These are phyloP conservation scores for Orientallactaga bullata DNA, from an alignment of 2,113 vertebrate genomes.

Conservation along the genomic window DNA sequence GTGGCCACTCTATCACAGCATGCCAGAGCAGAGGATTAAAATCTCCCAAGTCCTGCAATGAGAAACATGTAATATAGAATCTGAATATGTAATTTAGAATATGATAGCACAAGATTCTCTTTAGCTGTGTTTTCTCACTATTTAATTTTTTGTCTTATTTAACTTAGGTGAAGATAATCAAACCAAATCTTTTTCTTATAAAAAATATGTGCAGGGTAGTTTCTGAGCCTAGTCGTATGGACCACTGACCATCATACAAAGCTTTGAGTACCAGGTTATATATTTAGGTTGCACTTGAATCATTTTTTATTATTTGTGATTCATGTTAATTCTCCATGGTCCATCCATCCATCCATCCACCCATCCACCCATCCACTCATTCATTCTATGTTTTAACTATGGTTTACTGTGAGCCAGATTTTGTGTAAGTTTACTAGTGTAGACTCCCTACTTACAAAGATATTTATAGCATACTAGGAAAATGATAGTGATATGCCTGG, in stretches of 20 bases:
- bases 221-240: background rate
- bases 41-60: background rate
- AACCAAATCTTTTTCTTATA: background rate
- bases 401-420: constrained; percentile 23
- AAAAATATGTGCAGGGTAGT: background rate
- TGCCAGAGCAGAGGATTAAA: background rate
- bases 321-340: background rate
- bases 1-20: background rate
- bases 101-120: background rate
- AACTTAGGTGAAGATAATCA: background rate
- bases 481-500: background rate
- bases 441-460: background rate
- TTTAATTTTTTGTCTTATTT: background rate
- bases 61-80: background rate
- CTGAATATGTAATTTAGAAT: background rate
- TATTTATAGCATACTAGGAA: background rate
- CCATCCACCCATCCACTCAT: too few relatives aligned
- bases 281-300: background rate
- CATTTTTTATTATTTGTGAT: background rate
- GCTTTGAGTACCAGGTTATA: background rate
- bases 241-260: background rate
- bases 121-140: background rate
- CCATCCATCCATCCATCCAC: background rate
- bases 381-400: background rate
- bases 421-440: background rate